Evolutionary conservation across 2,797 vertebrate genomes (phyloP), one percentile per base, ranked within the genome.

Genomic region (Iguana delicatissima): DNA sequence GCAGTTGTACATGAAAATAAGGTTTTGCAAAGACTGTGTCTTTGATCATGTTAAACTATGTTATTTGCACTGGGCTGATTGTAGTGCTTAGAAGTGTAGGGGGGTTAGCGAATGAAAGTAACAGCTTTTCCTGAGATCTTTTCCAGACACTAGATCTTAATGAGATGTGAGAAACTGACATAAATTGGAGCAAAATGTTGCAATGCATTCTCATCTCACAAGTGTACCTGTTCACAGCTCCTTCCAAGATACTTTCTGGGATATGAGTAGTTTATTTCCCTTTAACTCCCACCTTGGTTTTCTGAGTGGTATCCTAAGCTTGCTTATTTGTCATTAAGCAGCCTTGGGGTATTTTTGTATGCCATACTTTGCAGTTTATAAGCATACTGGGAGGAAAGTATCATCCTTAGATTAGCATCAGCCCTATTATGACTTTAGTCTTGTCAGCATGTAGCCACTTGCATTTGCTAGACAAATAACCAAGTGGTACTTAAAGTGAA

Each of bases 1-100:
- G n/a, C 42, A 42, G 83, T 22, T 85, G 46, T 79, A 67, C 79
- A 77, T 62, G 57, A 64, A 76, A 87, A 89, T 89, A 81, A 80
- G 24, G 29, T 38, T 67, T 89, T 69, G 18, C 69, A 80, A n/a
- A 42, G 74, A 42, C 18, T 57, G 35, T 50, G 42, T 16, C 12
- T 77, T 42, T 80, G 38, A 67, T 83, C 64, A 20, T 52, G 38
- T 89, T 52, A 85, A 67, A 57, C 24, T 79, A 35, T 83, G 46
- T 42, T 88, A 22, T 24, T 55, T 55, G 46, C 14, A 79, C 13
- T 26, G 13, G 8, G 1, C 55, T 77, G 8, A 46, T 59, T 83
- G 14, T 35, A 82, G 2, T 2, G 9, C 42, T 24, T 6, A 29
- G 38, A n/a, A 13, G 13, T 26, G 14, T 35, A 18, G 24, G 38